Evolutionary conservation across 2,888 invertebrate genomes (phyloP), one percentile per base, ranked within the genome.

Genomic region (Netelia melanura): DNA sequence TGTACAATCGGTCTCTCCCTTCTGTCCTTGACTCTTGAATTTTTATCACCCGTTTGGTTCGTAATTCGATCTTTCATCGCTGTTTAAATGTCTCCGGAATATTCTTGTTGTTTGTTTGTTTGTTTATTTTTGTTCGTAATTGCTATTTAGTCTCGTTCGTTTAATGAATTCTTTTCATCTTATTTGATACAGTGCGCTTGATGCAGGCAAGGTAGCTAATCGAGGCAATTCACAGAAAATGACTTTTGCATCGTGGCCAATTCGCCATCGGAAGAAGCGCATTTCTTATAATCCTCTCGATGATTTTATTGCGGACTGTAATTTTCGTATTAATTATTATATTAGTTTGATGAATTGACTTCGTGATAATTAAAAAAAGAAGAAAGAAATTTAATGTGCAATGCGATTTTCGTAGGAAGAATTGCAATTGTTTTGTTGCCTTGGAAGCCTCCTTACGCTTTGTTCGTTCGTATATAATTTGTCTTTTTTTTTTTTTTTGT

Each of bases 201-300:
- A 86, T 89, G 84, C 89, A 90, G 89, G 89, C 91, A 90, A 90
- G 87, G 89, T 88, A 90, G 91, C 87, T 89, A 90, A 90, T 90
- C 90, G 87, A 89, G 89, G 88, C 90, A 91, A 90, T 89, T 90
- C 79, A 56, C 88, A 86, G 87, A 90, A 21, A 21, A 89, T 89
- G 88, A 89, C 70, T 75, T 72, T 84, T 79, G 85, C 83, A 76
- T 87, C 75, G 86, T 80, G 76, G 75, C 65, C 65, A 58, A 80
- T 77, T 14, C 44, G 79, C 83, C 67, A 81, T 64, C 80, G 86
- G 84, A 87, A 84, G 78, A 81, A 85, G 82, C 80, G 80, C 43
- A 17, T 81, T 71, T 52, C 54, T 81, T 80, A 71, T 56, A 70
- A 65, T 6, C 52, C 23, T 38, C 38, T 80, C 56, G n/a, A 70